Conservation (phyloP, 2,113 vertebrate species). For the Neolamprologus fasciatus region DNA sequence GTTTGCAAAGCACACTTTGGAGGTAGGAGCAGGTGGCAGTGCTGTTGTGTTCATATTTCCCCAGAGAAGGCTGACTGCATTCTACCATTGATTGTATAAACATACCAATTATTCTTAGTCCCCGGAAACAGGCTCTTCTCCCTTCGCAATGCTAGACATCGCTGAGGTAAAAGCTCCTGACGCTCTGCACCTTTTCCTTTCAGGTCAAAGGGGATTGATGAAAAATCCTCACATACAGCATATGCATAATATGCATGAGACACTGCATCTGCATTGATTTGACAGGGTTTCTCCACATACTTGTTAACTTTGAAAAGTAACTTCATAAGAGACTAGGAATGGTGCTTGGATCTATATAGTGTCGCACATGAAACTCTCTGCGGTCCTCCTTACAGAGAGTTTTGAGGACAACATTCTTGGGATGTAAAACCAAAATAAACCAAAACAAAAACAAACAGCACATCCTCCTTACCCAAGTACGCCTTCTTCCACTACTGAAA, state of each 20-base stretch:
- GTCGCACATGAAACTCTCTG: not conserved
- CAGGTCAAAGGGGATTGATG: not conserved
- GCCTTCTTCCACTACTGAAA: not conserved
- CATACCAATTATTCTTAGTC: slow-evolving; percentile 52
- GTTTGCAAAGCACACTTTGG: not conserved
- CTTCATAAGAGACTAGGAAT: not conserved
- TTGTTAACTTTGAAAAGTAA: slow-evolving; percentile 24
- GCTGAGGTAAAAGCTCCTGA: slow-evolving; percentile 3
- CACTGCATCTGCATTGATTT: slow-evolving; percentile 1
- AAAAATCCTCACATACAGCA: not conserved
- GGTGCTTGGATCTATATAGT: not conserved
- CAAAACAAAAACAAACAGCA: slow-evolving; percentile 3
- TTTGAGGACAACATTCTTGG: not conserved
- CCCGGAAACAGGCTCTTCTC: slow-evolving; percentile 33
- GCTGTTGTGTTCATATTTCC: slow-evolving; percentile 51
- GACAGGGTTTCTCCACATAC: not conserved
- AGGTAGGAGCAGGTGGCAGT: slow-evolving; percentile 34
- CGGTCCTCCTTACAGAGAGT: not conserved
- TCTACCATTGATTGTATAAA: slow-evolving; percentile 53
- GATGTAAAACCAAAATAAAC: not conserved
- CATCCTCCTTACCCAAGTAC: not conserved
- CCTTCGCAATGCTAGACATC: slow-evolving; percentile 5
- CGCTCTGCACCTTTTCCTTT: not conserved
- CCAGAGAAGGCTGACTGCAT: slow-evolving; percentile 32
- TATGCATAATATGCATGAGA: slow-evolving; percentile 15